Evolutionary conservation across 2,113 vertebrate species (phyloP), one percentile per base, ranked within the genome.

Genomic region (Strigops habroptila): DNA sequence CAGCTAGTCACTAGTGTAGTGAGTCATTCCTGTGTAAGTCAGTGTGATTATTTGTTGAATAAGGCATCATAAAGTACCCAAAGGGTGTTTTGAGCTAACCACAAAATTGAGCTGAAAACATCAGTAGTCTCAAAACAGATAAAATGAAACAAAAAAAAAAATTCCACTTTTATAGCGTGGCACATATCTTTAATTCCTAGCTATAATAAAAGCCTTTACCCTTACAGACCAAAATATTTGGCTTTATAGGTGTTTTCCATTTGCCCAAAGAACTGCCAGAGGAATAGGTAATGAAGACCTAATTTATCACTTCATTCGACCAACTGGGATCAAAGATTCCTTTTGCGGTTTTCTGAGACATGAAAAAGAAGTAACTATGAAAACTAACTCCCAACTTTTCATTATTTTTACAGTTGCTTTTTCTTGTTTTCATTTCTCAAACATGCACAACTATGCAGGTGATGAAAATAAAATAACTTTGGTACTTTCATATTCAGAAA

Each of bases 251-350:
- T 92, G 51, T 69, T 96, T 96, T 88, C 37, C 57, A 79, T 74
- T 80, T 96, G 73, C 69, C 51, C 73, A 71, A 60, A 91, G 39
- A 91, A 62, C 62, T 96, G 85, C 57, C 78, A 87, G 33, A 88
- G 91, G 44, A 96, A 80, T 57, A 83, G 55, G 62, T 39, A 91
- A 79, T 30, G 44, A 88, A 67, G 51, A 69, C 30, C 33, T 89
- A 63, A 94, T 94, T 97, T 82, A 95, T 89, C 70, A 96, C 49
- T 94, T 96, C 28, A 91, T 94, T 91, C 95, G 59, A 92, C 83
- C 63, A 93, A 53, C 63, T 19, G 69, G 5, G 48, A 91, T 94
- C 83, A 96, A 83, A 86, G 84, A 92, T 88, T 88, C 65, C 46
- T 70, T 93, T 87, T 95, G 89, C 75, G 95, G 95, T 94, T 97